Evolutionary conservation across 2,888 invertebrate genomes (phyloP).

Genomic region (Galerucella nymphaeae): DNA sequence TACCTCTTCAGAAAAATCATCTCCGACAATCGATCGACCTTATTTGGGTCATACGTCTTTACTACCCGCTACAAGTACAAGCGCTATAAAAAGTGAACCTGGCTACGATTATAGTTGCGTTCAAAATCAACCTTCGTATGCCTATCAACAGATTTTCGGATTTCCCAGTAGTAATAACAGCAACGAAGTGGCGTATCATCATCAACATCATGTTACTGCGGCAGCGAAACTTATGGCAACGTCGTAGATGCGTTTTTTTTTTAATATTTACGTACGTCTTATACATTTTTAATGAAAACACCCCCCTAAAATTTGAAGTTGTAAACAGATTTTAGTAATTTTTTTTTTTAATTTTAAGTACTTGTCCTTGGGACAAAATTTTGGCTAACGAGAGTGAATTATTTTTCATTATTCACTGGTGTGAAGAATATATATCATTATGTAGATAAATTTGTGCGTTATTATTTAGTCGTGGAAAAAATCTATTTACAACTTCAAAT

Average conservation of each 20-base stretch:
- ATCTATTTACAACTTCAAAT: too few species aligned
- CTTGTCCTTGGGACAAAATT: too few species aligned
- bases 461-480: too few species aligned
- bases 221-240: slow-evolving; percentile 87
- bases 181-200: slow-evolving; percentile 78
- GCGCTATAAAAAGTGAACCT: slow-evolving; percentile 64
- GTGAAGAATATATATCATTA: too few species aligned
- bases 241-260: slow-evolving; percentile 68
- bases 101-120: slow-evolving; percentile 64
- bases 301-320: too few species aligned
- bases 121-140: slow-evolving; percentile 62
- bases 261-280: not conserved
- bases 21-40: slow-evolving; percentile 59
- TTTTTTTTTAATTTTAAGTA: too few species aligned
- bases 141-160: slow-evolving; percentile 71
- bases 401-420: too few species aligned
- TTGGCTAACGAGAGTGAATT: too few species aligned
- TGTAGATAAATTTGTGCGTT: too few species aligned
- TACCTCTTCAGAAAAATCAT: slow-evolving; percentile 50
- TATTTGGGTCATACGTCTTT: slow-evolving; percentile 72
- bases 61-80: slow-evolving; percentile 63
- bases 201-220: slow-evolving; percentile 87
- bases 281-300: too few species aligned
- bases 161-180: slow-evolving; percentile 56
- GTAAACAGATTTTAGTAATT: too few species aligned